Evolutionary conservation across 37 sponge, comb jelly and placozoan genomes (phyloP), one percentile per base, ranked within the genome.

Genomic region (Beroe forskalii): DNA sequence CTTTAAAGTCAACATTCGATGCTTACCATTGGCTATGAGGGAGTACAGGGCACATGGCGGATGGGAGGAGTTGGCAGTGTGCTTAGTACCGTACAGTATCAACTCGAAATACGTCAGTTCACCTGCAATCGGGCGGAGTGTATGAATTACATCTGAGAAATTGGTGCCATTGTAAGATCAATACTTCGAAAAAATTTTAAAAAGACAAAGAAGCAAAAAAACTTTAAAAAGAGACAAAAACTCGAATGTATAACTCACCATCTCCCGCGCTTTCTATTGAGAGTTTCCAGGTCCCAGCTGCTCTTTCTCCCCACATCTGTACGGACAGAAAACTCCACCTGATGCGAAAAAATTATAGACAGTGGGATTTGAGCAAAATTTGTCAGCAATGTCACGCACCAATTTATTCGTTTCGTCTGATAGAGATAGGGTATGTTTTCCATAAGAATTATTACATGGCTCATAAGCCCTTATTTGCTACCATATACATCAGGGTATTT

Each of bases 291-390:
- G 12, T 19, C 37, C 75, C 75, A 33, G 75, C 19, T 27, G 75
- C 75, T 3, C 4, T 39, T 39, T 72, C 75, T 4, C 75, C 75
- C 75, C 75, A 72, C 75, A 72, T 72, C 40, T 72, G 75, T 20
- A 72, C 75, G 8, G 75, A 38, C 33, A 72, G 9, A 30, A 72
- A 72, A 33, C 75, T 72, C 75, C 75, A 72, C 39, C 30, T 72
- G n/a, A n/a, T n/a, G n/a, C n/a, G n/a, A n/a, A 55, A 9, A 55
- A 17, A 9, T 20, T 9, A 17, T 9, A 17, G 17, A 55, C 9
- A 20, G 60, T 55, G 60, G 17, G 14, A 55, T 55, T 55, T 55
- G 60, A 55, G 60, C 17, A 55, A 55, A 55, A 55, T 55, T 17
- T 55, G n/a, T n/a, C n/a, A n/a, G n/a, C n/a, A n/a, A n/a, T n/a